Conservation (phyloP, 2,797 vertebrate genomes). For the Dipus sagitta region DNA sequence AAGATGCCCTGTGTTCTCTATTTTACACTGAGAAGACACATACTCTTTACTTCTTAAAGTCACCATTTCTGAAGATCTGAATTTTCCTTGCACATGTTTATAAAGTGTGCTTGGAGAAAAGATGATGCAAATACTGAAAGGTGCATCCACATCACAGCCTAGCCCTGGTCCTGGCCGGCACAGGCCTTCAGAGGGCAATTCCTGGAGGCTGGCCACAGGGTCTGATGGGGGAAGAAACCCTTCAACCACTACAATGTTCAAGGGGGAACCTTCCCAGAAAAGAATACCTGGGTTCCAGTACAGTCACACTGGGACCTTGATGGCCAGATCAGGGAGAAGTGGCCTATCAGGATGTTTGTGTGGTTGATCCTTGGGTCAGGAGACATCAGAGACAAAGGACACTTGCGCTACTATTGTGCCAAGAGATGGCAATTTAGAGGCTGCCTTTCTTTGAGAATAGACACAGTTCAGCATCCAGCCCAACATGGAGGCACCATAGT, state of each 20-base stretch:
- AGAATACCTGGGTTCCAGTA: too few species aligned
- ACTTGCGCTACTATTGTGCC: neutral
- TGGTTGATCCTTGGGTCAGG: neutral
- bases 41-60: neutral
- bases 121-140: too few species aligned
- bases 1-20: neutral
- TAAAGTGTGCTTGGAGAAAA: neutral
- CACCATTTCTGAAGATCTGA: constrained; percentile 20
- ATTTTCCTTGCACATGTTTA: neutral
- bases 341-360: too few species aligned
- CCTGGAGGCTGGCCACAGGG: neutral
- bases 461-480: neutral
- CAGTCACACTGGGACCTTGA: too few species aligned
- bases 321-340: neutral
- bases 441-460: neutral
- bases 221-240: neutral
- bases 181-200: neutral
- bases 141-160: too few species aligned
- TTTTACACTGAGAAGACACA: neutral
- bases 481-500: neutral
- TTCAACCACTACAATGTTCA: too few species aligned
- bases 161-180: too few species aligned
- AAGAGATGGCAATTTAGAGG: neutral
- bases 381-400: neutral
- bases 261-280: too few species aligned